Evolutionary conservation across 2,888 invertebrate species (phyloP).

Genomic region (Chalcosyrphus nemorum): DNA sequence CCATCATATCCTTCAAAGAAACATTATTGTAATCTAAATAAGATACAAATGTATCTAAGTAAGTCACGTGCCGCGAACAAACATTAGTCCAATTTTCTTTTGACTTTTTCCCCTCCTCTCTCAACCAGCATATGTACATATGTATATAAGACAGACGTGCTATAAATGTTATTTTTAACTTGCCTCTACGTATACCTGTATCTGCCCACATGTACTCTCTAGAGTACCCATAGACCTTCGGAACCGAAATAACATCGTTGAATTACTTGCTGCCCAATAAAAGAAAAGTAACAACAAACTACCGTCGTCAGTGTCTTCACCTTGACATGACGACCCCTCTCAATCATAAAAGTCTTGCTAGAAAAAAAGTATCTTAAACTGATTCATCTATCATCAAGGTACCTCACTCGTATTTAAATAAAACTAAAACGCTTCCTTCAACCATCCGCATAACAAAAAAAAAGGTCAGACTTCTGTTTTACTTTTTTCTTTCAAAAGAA

Average conservation of each 20-base stretch:
- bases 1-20: not conserved
- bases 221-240: conserved; percentile 28
- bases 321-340: conserved; percentile 36
- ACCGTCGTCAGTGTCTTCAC: conserved; percentile 19
- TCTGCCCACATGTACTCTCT: not conserved
- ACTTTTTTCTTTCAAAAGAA: not conserved
- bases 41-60: not conserved
- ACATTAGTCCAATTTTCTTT: not conserved
- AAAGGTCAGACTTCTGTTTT: conserved; percentile 21
- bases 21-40: not conserved
- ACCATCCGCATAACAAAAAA: conserved; percentile 1
- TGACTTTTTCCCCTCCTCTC: not conserved
- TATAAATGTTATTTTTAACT: conserved; percentile 1
- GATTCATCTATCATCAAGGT: conserved; percentile 14
- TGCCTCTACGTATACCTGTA: not conserved
- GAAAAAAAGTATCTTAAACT: not conserved
- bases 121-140: not conserved
- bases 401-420: not conserved
- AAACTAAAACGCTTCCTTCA: conserved; percentile 5
- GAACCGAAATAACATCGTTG: not conserved
- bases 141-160: not conserved
- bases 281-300: not conserved
- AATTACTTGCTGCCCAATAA: conserved; percentile 10
- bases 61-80: not conserved
- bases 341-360: not conserved